Evolutionary conservation across 30 jellyfish, hydroid and myxozoan genomes (phyloP).

Genomic region (Aurelia coerulea): DNA sequence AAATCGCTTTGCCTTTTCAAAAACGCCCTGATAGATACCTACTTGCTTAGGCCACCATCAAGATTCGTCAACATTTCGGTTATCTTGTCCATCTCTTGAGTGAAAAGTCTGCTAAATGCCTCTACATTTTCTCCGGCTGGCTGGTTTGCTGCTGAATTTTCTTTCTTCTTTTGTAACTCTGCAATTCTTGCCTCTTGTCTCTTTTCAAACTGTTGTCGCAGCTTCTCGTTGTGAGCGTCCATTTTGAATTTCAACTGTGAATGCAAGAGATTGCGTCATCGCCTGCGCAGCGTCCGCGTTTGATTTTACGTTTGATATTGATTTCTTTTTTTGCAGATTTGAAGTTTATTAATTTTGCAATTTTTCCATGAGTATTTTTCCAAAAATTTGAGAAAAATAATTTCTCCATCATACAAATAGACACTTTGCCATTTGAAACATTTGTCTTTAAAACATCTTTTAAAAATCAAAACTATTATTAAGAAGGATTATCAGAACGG

Average conservation of each 20-base stretch:
- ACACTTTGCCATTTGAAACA: too few species aligned
- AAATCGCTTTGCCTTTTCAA: too few species aligned
- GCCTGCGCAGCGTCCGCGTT: not conserved
- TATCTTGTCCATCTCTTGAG: constrained; percentile 7
- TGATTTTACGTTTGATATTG: too few species aligned
- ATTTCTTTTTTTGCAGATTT: too few species aligned
- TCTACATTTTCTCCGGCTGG: constrained; percentile 17
- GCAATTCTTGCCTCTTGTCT: constrained; percentile 55
- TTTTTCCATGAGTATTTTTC: too few species aligned
- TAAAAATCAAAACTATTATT: too few species aligned
- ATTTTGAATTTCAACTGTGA: constrained; percentile 1
- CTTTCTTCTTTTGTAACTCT: constrained; percentile 48
- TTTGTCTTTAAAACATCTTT: too few species aligned
- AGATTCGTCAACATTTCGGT: not conserved
- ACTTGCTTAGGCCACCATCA: constrained; percentile 44
- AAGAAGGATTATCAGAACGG: too few species aligned
- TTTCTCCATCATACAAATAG: too few species aligned
- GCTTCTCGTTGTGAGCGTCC: constrained; percentile 52
- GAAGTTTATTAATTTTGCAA: too few species aligned
- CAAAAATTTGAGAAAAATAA: too few species aligned
- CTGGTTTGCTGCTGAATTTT: constrained; percentile 11
- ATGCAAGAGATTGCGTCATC: not conserved
- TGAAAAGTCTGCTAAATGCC: constrained; percentile 25
- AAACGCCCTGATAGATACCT: not conserved
- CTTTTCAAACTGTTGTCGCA: constrained; percentile 40